Conservation (phyloP, 2,888 invertebrate species). For the Tridacna crocea region DNA sequence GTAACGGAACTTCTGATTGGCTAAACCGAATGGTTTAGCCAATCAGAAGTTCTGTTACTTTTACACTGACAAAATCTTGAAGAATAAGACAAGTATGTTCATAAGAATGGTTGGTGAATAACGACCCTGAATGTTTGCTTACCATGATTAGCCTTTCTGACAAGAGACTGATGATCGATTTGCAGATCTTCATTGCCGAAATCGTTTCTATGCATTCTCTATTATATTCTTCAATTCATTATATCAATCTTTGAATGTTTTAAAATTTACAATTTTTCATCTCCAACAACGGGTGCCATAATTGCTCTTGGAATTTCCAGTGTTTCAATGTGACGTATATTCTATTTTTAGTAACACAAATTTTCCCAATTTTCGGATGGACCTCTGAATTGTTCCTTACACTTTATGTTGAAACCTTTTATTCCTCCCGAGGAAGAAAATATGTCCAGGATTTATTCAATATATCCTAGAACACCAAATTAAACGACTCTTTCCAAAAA, state of each 20-base stretch:
- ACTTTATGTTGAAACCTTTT: too few species aligned
- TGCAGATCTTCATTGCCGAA: slow-evolving; percentile 15
- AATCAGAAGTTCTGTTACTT: too few species aligned
- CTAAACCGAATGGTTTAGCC: too few species aligned
- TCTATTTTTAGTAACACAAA: slow-evolving; percentile 48
- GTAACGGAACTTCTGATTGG: too few species aligned
- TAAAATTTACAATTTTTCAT: background rate
- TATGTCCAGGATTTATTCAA: too few species aligned
- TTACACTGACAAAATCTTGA: too few species aligned
- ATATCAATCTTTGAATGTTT: background rate
- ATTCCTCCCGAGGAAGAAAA: too few species aligned
- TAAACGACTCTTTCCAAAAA: too few species aligned
- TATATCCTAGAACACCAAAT: too few species aligned
- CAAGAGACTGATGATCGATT: slow-evolving; percentile 12
- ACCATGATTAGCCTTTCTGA: background rate
- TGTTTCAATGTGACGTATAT: background rate
- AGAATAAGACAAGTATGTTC: too few species aligned
- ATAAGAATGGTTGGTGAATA: too few species aligned
- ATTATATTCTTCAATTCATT: background rate
- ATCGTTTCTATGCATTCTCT: background rate
- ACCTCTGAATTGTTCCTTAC: too few species aligned
- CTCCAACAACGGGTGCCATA: background rate
- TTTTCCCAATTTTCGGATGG: slow-evolving; percentile 34
- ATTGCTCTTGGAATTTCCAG: slow-evolving; percentile 27
- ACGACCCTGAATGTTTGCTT: background rate